A percentile compares a stretch with the other conserved stretches of the same genome.
phyloP scores from a whole-genome alignment of 2,113 vertebrate species.

The Psilopsiagon aurifrons region DNA sequence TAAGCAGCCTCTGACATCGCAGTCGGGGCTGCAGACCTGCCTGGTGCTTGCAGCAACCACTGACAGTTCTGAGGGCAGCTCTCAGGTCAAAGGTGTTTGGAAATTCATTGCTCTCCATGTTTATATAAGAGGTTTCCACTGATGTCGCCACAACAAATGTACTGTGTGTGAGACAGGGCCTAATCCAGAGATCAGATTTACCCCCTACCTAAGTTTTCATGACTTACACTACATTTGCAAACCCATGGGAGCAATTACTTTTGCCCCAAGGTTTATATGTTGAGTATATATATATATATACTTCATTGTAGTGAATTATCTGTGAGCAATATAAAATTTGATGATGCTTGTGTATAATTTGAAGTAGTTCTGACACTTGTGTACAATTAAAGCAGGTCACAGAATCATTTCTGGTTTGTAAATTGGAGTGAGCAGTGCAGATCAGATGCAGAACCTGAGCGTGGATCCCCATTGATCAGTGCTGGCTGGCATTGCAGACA shows the following conservation, averaged over 20 bases:
- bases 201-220: neutral
- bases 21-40: neutral
- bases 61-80: neutral
- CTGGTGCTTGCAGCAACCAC: neutral
- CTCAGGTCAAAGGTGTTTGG: neutral
- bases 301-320: neutral
- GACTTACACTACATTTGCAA: neutral
- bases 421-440: neutral
- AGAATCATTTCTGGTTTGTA: neutral
- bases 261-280: neutral
- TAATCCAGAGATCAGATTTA: neutral
- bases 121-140: neutral
- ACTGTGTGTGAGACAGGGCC: neutral
- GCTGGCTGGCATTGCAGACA: neutral
- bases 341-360: neutral
- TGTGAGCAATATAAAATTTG: neutral
- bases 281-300: neutral
- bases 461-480: neutral
- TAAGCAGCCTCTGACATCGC: neutral
- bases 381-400: neutral
- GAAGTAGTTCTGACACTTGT: neutral
- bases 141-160: neutral
- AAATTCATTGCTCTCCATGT: neutral
- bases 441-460: neutral
- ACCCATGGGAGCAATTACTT: neutral